Conservation (phyloP, 1,140 invertebrate species). For the Drosophila malerkotliana region DNA sequence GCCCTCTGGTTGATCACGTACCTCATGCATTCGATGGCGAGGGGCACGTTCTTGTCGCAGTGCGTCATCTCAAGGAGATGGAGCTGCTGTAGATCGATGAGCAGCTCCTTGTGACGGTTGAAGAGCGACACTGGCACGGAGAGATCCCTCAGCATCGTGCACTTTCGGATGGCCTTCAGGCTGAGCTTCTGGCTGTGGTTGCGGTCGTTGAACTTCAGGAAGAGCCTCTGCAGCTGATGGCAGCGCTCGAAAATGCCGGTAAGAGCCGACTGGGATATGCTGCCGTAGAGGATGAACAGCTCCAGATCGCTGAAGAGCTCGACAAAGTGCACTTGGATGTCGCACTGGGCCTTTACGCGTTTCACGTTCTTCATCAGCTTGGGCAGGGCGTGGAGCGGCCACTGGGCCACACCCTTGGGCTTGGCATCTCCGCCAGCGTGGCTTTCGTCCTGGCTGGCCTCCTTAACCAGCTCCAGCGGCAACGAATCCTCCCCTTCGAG, state of each 20-base stretch:
- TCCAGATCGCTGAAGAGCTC: slow-evolving; percentile 42
- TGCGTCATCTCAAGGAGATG: neutral
- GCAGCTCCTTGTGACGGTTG: neutral
- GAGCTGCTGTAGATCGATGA: neutral
- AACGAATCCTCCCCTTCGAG: neutral
- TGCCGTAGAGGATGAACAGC: slow-evolving; percentile 31
- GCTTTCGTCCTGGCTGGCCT: neutral
- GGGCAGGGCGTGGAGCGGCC: slow-evolving; percentile 53
- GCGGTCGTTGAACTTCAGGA: slow-evolving; percentile 11
- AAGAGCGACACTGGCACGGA: slow-evolving; percentile 26
- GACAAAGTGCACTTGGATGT: slow-evolving; percentile 55
- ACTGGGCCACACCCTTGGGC: slow-evolving; percentile 16
- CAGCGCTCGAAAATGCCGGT: slow-evolving; percentile 53
- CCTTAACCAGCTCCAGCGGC: neutral
- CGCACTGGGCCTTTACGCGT: slow-evolving; percentile 31
- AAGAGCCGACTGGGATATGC: slow-evolving; percentile 36
- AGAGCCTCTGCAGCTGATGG: slow-evolving; percentile 28
- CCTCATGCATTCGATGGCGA: neutral
- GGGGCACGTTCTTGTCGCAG: neutral
- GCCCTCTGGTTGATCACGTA: neutral
- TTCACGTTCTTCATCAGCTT: slow-evolving; percentile 47
- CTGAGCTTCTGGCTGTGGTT: neutral
- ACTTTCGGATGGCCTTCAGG: neutral
- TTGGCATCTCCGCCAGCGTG: neutral
- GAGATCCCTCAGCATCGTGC: slow-evolving; percentile 5